Percentiles rank a stretch among this genome's conserved stretches.
Evolutionary conservation across 2,113 vertebrate genomes (phyloP).

Genomic region (Serilophus lunatus): DNA sequence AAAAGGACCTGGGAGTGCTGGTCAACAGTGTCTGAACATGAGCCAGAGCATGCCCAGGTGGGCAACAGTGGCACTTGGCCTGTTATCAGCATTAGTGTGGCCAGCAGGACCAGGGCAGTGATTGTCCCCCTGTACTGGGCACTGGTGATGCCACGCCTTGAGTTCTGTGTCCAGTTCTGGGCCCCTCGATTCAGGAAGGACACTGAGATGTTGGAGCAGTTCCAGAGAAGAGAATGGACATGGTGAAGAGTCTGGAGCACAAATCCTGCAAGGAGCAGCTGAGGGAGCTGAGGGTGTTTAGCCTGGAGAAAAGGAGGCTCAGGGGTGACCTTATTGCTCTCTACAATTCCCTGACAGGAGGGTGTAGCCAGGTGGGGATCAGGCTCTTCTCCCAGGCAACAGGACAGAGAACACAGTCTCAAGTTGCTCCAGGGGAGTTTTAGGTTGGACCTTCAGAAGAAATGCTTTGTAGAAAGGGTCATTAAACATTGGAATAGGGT

Average conservation of each 20-base stretch:
- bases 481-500: not conserved
- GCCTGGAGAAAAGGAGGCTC: not conserved
- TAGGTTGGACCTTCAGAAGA: not conserved
- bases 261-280: fast-evolving
- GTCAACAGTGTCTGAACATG: fast-evolving
- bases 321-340: fast-evolving
- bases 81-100: not conserved
- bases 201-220: fast-evolving
- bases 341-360: not conserved
- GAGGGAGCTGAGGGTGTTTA: not conserved
- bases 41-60: not conserved
- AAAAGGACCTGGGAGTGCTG: not conserved
- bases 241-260: not conserved
- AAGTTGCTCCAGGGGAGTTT: not conserved
- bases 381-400: not conserved
- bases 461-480: not conserved
- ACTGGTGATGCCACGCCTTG: fast-evolving
- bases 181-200: no score
- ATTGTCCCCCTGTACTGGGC: not conserved
- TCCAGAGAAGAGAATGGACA: not conserved
- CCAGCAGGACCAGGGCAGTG: not conserved
- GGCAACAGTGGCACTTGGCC: not conserved
- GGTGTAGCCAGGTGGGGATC: fast-evolving
- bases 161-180: not conserved
- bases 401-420: not conserved